Evolutionary conservation across 1,140 invertebrate species (phyloP), one percentile per base, ranked within the genome.

Genomic region (Trichonephila clavipes): DNA sequence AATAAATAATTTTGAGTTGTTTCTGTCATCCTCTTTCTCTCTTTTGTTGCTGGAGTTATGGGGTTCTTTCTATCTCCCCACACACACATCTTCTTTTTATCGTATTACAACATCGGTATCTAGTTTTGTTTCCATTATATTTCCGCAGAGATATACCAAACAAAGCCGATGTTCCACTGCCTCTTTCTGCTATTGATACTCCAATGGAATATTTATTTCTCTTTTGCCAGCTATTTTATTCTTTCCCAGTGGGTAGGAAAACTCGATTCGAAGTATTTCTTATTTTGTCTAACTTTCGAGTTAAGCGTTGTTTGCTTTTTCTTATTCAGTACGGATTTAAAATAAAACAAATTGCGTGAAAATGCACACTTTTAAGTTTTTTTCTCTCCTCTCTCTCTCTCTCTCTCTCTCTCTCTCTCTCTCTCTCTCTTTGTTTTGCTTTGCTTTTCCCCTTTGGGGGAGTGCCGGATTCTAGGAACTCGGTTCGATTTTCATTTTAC

Each of bases 401-500:
- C 34, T 40, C 34, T 40, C 34, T 28, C 4, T 40, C 34, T 4
- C 34, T 4, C 34, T n/a, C 4, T 40, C 34, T 40, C 34, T 40
- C 34, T 40, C 34, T 40, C 34, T 28, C 4, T 40, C 34, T 40
- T 2, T 40, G 2, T 40, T 4, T 40, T 40, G 34, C 28, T 77
- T 77, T 77, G 16, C 66, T 51, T 51, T 51, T 51, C 51, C 18
- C 72, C 34, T 40, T 77, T 40, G 72, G 72, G 28, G 28, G 72
- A 77, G 28, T 77, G 14, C 34, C 72, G 18, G 28, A 19, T 77
- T 77, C 72, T 34, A 77, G 72, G 72, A 28, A 40, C 18, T 77
- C 34, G 28, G 72, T 77, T 77, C 72, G 72, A 77, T 77, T 77
- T 77, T 77, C 72, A 77, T 77, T 77, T 77, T 77, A 40, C 34